A percentile compares a stretch with the other conserved stretches of the same genome.
phyloP scores from a whole-genome alignment of 2,888 invertebrate genomes.

The Tenthredo mesomela region DNA sequence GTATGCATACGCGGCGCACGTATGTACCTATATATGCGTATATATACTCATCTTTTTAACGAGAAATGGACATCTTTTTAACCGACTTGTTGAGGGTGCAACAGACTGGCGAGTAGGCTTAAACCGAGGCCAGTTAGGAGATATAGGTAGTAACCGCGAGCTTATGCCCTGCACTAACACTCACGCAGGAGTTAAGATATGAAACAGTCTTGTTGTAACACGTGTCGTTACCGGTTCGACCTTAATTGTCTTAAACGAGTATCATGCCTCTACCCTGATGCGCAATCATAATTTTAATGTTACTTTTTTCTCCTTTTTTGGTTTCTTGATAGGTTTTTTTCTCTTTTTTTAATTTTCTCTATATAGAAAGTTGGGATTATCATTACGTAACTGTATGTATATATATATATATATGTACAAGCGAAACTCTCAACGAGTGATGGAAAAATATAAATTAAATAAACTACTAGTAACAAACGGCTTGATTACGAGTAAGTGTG shows the following conservation, averaged over 20 bases:
- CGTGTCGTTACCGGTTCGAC: slow-evolving; percentile 71
- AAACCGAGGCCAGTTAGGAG: slow-evolving; percentile 9
- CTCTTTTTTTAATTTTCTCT: neutral
- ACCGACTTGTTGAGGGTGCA: slow-evolving; percentile 5
- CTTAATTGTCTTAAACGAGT: slow-evolving; percentile 71
- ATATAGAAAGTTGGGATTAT: neutral
- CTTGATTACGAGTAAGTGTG: neutral
- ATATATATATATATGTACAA: neutral
- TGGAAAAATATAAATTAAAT: neutral
- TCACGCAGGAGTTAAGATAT: neutral
- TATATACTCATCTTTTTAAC: neutral
- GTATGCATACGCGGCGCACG: neutral
- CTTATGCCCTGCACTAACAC: neutral
- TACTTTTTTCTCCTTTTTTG: neutral
- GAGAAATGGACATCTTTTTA: slow-evolving; percentile 32
- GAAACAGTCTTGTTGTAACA: slow-evolving; percentile 65
- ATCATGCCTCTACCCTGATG: slow-evolving; percentile 23
- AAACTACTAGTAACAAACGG: neutral
- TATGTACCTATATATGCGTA: neutral
- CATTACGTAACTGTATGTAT: neutral
- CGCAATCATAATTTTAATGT: neutral
- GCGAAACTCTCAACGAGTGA: neutral
- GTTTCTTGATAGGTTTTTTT: neutral
- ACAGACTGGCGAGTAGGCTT: neutral
- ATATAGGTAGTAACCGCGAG: neutral